Evolutionary conservation across 2,797 vertebrate species (phyloP).

Genomic region (Sarcophilus harrisii): DNA sequence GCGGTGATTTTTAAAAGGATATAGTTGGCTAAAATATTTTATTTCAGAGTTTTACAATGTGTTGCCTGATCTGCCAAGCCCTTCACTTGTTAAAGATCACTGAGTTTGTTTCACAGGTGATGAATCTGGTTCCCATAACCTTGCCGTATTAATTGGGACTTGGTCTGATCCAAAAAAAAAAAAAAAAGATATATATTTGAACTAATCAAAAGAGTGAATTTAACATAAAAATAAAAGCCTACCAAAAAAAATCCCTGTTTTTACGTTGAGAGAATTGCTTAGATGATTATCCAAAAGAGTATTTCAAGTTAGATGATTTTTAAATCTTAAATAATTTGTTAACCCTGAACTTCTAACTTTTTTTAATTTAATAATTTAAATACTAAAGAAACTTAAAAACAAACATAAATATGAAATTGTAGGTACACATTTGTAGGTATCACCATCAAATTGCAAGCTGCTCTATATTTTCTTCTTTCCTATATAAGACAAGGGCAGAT

Average conservation of each 20-base stretch:
- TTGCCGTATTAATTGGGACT: neutral
- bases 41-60: neutral
- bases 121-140: neutral
- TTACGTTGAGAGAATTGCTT: neutral
- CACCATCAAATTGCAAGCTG: neutral
- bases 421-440: neutral
- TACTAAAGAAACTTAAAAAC: neutral
- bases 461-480: neutral
- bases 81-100: neutral
- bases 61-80: neutral
- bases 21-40: neutral
- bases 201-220: neutral
- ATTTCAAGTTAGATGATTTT: neutral
- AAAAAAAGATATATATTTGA: neutral
- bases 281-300: neutral
- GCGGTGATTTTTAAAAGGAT: neutral
- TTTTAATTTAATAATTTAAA: constrained; percentile 22
- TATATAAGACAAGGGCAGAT: neutral
- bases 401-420: neutral
- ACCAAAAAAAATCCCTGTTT: constrained; percentile 28
- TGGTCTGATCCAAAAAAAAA: neutral
- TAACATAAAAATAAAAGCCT: neutral
- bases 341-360: neutral
- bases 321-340: neutral
- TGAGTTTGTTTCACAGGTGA: neutral